Conservation (phyloP, 2,113 vertebrate species). For the Pyxicephalus adspersus region DNA sequence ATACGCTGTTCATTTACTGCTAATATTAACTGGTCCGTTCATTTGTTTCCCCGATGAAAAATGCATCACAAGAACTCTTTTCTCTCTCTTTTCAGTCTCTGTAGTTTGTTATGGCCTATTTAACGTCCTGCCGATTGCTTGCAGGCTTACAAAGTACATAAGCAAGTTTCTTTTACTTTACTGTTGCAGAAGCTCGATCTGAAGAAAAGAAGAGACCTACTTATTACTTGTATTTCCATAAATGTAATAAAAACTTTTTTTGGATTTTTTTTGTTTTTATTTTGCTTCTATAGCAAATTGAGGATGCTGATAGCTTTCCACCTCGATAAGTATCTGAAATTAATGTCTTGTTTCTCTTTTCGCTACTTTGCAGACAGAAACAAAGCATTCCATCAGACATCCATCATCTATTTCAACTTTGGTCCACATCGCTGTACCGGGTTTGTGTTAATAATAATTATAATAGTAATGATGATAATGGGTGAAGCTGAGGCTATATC, state of each 20-base stretch:
- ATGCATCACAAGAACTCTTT: background rate
- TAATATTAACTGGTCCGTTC: constrained; percentile 1
- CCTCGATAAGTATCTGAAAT: constrained; percentile 35
- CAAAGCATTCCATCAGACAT: constrained; percentile 25
- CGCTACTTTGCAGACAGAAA: constrained; percentile 12
- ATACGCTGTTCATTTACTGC: constrained; percentile 11
- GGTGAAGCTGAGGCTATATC: no score
- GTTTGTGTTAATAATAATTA: no score
- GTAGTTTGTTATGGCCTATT: background rate
- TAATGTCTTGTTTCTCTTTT: constrained; percentile 37
- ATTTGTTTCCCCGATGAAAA: constrained; percentile 32
- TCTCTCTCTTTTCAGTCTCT: background rate
- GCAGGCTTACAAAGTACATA: background rate
- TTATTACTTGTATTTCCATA: constrained; percentile 32
- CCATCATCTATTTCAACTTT: constrained; percentile 27
- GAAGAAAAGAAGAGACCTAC: constrained; percentile 5
- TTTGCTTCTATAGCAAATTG: constrained; percentile 3
- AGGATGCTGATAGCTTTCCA: constrained; percentile 20
- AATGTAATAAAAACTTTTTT: constrained; percentile 34
- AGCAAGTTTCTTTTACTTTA: background rate
- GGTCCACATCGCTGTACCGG: constrained; percentile 19
- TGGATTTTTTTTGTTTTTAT: background rate
- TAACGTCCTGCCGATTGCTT: background rate
- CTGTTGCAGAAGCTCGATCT: background rate
- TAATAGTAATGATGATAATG: no score